Conservation (phyloP, 2,888 invertebrate genomes). For the Prosopocoilus inquinatus region DNA sequence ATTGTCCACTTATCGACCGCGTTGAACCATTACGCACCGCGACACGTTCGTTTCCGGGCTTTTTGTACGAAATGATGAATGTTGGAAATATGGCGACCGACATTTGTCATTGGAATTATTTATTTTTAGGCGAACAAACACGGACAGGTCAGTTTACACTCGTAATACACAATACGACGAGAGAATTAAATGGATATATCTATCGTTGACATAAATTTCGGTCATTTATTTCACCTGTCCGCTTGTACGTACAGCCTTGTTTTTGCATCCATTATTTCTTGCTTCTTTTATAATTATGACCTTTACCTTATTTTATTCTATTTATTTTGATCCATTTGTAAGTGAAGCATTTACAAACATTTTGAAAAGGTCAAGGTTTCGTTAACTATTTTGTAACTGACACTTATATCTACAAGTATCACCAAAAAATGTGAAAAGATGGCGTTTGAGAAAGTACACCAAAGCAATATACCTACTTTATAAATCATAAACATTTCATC, state of each 20-base stretch:
- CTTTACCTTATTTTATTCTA: no score
- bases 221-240: no score
- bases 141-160: slow-evolving; percentile 34
- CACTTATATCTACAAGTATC: no score
- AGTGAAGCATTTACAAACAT: no score
- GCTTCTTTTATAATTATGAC: no score
- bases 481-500: no score
- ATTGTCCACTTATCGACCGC: slow-evolving; percentile 43
- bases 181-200: slow-evolving; percentile 33
- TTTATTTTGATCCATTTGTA: no score
- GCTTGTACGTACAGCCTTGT: background rate
- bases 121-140: slow-evolving; percentile 36
- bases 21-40: slow-evolving; percentile 40
- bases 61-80: slow-evolving; percentile 32
- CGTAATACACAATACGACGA: slow-evolving; percentile 14
- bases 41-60: slow-evolving; percentile 42
- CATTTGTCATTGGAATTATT: slow-evolving; percentile 40
- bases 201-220: slow-evolving; percentile 3
- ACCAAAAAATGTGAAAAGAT: no score
- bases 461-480: no score
- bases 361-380: no score
- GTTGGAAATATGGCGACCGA: slow-evolving; percentile 32
- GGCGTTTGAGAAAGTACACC: no score
- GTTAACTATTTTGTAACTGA: no score
- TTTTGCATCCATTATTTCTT: background rate